These are phyloP conservation scores for Morpho deidamia DNA, from an alignment of 2,888 invertebrate genomes.

Conservation along the genomic window DNA sequence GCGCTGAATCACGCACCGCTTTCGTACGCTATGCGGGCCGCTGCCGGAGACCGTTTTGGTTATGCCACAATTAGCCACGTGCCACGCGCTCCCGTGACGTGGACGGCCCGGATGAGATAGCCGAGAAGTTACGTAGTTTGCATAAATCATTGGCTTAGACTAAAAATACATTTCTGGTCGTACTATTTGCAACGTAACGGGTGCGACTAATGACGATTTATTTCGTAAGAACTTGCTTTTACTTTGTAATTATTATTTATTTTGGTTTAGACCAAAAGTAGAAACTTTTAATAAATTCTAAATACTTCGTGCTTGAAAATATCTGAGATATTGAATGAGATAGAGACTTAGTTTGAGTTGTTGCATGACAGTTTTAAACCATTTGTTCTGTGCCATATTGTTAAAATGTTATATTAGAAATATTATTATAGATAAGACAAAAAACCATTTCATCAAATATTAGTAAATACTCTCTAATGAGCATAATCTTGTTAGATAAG, in stretches of 20 bases:
- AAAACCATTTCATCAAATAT: too few species aligned
- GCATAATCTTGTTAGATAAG: too few species aligned
- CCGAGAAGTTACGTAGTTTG: slow-evolving; percentile 56
- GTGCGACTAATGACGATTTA: slow-evolving; percentile 21
- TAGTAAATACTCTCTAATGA: too few species aligned
- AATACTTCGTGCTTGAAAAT: too few species aligned
- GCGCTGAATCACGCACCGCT: slow-evolving; percentile 62
- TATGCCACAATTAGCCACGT: slow-evolving; percentile 68
- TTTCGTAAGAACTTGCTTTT: slow-evolving; percentile 33
- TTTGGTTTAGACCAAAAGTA: too few species aligned
- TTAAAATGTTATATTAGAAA: too few species aligned
- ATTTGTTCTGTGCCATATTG: too few species aligned
- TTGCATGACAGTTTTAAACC: too few species aligned
- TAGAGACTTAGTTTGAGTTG: too few species aligned
- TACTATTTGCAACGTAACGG: slow-evolving; percentile 48
- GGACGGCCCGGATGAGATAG: slow-evolving; percentile 51
- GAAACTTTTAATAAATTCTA: too few species aligned
- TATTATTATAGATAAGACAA: too few species aligned
- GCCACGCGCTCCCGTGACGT: slow-evolving; percentile 70
- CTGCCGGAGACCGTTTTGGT: slow-evolving; percentile 65
- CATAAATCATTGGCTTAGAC: slow-evolving; percentile 57
- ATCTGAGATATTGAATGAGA: too few species aligned
- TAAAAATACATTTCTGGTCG: slow-evolving; percentile 61
- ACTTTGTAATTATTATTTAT: slow-evolving; percentile 26
- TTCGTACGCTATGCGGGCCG: slow-evolving; percentile 46